A percentile compares a stretch with the other conserved stretches of the same genome.
Evolutionary conservation across 2,888 invertebrate genomes (phyloP).

Genomic region (Chironomus tentans): DNA sequence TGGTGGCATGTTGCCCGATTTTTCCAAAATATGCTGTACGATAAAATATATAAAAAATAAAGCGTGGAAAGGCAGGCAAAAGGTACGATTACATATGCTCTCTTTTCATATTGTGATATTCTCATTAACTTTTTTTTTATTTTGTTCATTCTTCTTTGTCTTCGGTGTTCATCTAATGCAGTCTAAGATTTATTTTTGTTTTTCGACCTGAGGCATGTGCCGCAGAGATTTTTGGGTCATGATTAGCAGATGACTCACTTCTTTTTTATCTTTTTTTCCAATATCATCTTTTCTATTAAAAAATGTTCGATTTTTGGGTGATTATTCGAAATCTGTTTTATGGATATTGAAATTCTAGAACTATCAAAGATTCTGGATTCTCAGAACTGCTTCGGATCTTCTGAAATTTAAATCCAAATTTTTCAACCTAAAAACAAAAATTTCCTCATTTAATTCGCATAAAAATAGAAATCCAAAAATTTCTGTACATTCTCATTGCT

Average conservation of each 20-base stretch:
- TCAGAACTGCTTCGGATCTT: too few species aligned
- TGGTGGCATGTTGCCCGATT: background rate
- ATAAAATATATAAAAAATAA: background rate
- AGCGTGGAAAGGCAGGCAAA: background rate
- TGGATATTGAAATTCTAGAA: too few species aligned
- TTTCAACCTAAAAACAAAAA: too few species aligned
- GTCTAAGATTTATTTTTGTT: background rate
- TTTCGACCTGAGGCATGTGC: background rate
- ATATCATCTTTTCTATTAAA: too few species aligned
- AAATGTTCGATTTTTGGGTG: too few species aligned
- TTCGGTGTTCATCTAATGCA: background rate
- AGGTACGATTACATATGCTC: background rate
- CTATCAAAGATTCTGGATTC: too few species aligned
- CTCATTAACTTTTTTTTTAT: background rate
- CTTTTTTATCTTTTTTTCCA: background rate
- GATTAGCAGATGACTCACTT: background rate
- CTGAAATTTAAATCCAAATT: too few species aligned
- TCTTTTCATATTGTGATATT: background rate
- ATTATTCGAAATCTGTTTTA: too few species aligned
- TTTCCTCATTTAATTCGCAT: too few species aligned
- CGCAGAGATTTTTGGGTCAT: background rate
- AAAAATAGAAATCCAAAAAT: too few species aligned
- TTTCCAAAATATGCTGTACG: background rate
- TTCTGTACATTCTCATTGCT: too few species aligned
- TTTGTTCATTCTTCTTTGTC: background rate